Evolutionary conservation across 2,113 vertebrate species (phyloP).

Genomic region (human): DNA sequence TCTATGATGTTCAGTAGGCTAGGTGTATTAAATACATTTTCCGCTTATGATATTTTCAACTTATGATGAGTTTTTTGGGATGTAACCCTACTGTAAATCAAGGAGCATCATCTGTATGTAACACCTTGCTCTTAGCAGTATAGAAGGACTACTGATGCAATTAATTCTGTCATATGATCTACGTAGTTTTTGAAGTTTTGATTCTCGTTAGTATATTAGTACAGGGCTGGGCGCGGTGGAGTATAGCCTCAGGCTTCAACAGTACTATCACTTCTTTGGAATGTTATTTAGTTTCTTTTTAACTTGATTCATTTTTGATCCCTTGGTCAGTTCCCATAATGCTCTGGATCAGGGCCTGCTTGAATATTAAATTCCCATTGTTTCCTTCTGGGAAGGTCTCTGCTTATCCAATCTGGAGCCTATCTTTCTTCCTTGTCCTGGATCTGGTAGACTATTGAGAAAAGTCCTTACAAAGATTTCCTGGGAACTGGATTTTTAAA

Average conservation of each 20-base stretch:
- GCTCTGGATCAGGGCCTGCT: not conserved
- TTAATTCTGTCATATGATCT: not conserved
- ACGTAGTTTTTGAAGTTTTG: not conserved
- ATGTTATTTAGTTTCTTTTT: not conserved
- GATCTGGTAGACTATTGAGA: conserved; percentile 36
- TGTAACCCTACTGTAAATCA: not conserved
- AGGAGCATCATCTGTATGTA: not conserved
- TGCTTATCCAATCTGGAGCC: not conserved
- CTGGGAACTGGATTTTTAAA: conserved; percentile 64
- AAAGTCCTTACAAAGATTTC: conserved; percentile 56
- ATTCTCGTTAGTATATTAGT: not conserved
- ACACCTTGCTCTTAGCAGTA: not conserved
- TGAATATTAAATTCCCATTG: conserved; percentile 31
- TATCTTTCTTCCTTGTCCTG: conserved; percentile 33
- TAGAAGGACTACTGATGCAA: not conserved
- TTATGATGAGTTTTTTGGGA: not conserved
- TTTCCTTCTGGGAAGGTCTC: conserved; percentile 51
- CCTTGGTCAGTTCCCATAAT: not conserved
- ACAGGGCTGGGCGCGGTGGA: too few species aligned
- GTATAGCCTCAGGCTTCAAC: not conserved
- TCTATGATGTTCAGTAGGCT: not conserved
- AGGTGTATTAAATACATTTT: not conserved
- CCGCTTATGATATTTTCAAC: not conserved
- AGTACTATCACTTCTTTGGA: not conserved
- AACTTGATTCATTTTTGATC: conserved; percentile 18